Conservation (phyloP, 2,888 invertebrate genomes). For the Parnassius glacialis region DNA sequence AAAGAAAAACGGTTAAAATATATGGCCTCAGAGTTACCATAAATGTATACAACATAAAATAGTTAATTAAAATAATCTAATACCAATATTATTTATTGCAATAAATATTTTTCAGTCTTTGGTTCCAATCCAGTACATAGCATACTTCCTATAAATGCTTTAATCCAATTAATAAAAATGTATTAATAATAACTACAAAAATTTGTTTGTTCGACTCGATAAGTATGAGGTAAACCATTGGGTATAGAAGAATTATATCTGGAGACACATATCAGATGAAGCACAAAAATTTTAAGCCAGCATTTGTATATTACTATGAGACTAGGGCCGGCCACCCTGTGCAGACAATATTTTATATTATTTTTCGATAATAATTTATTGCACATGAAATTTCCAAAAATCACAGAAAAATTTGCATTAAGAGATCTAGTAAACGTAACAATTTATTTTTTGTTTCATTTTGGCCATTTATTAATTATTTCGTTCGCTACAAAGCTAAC, state of each 20-base stretch:
- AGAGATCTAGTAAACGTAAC: constrained; percentile 52
- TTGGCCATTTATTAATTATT: neutral
- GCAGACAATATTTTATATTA: constrained; percentile 38
- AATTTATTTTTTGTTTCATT: constrained; percentile 15
- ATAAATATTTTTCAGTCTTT: constrained; percentile 75
- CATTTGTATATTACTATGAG: constrained; percentile 40
- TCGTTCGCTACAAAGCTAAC: neutral
- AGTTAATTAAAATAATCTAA: constrained; percentile 57
- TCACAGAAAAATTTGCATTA: constrained; percentile 64
- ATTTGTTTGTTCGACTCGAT: constrained; percentile 47
- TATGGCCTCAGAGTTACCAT: constrained; percentile 12
- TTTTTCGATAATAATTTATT: constrained; percentile 45
- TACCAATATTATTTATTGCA: constrained; percentile 63
- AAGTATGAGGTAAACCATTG: constrained; percentile 32
- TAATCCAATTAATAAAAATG: constrained; percentile 40
- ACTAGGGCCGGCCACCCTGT: constrained; percentile 49
- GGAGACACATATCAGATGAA: constrained; percentile 56
- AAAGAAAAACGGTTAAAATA: constrained; percentile 11
- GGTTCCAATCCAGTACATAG: constrained; percentile 69
- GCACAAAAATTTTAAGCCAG: constrained; percentile 26
- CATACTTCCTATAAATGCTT: constrained; percentile 53
- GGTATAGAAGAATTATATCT: constrained; percentile 26
- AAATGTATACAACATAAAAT: constrained; percentile 17
- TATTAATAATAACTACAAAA: constrained; percentile 39
- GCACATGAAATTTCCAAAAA: constrained; percentile 61